Conservation (phyloP, 92 coral and sea anemone species). For the Montipora capitata region DNA sequence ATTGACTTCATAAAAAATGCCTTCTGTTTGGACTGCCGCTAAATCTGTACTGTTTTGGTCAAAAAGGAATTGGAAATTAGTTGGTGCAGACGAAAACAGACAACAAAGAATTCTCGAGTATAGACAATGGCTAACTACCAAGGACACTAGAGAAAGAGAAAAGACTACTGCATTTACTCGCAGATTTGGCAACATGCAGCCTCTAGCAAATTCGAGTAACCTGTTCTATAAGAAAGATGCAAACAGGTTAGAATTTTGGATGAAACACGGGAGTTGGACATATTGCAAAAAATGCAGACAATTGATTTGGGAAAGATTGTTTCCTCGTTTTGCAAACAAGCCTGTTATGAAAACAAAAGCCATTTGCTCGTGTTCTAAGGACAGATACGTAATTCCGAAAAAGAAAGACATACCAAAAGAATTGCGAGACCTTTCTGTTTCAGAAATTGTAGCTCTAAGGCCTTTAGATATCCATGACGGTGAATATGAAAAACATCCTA, state of each 20-base stretch:
- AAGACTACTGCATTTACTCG: neutral
- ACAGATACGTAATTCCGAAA: neutral
- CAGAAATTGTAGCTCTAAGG: neutral
- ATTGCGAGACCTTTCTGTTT: neutral
- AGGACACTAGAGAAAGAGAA: neutral
- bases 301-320: neutral
- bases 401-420: neutral
- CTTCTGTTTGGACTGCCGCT: neutral
- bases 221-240: neutral
- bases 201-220: neutral
- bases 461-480: neutral
- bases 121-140: neutral
- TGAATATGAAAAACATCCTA: neutral
- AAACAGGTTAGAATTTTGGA: neutral
- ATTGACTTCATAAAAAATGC: neutral
- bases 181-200: neutral
- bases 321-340: neutral
- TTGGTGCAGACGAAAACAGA: neutral
- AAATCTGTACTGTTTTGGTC: neutral
- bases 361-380: neutral
- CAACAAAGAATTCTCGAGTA: neutral
- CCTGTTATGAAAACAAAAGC: neutral
- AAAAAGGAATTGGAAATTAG: neutral
- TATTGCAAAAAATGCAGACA: neutral
- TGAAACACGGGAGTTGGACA: neutral